Conservation (phyloP, 2,888 invertebrate genomes). For the Cosmorhoe ocellata region DNA sequence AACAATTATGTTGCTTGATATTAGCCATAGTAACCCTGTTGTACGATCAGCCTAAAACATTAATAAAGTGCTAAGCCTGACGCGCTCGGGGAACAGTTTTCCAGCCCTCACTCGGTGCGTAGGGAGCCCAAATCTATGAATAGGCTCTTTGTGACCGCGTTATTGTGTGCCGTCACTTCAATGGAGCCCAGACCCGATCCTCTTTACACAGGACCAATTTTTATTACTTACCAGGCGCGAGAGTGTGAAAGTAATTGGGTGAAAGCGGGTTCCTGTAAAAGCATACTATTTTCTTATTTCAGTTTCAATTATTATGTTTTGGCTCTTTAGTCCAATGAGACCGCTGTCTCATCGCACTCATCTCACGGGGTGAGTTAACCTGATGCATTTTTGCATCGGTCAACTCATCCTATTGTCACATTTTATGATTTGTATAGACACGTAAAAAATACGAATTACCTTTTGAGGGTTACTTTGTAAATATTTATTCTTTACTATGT, state of each 20-base stretch:
- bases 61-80: conserved; percentile 6
- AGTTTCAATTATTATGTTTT: no score
- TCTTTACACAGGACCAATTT: conserved; percentile 46
- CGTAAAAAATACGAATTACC: no score
- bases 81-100: conserved; percentile 13
- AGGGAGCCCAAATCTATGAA: conserved; percentile 52
- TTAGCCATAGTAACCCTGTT: no score
- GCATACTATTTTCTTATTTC: background rate
- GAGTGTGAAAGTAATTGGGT: conserved; percentile 24
- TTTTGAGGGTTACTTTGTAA: no score
- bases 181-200: conserved; percentile 41
- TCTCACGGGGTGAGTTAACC: no score
- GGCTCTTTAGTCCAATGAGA: no score
- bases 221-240: conserved; percentile 35
- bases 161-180: conserved; percentile 52
- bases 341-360: no score
- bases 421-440: no score
- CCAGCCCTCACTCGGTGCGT: conserved; percentile 27
- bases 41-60: conserved; percentile 5
- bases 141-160: conserved; percentile 50
- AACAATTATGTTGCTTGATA: no score
- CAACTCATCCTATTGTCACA: no score
- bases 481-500: no score
- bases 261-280: conserved; percentile 10
- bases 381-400: no score